These are phyloP conservation scores for Pipistrellus kuhlii DNA, from an alignment of 2,797 vertebrate species.

Conservation along the genomic window DNA sequence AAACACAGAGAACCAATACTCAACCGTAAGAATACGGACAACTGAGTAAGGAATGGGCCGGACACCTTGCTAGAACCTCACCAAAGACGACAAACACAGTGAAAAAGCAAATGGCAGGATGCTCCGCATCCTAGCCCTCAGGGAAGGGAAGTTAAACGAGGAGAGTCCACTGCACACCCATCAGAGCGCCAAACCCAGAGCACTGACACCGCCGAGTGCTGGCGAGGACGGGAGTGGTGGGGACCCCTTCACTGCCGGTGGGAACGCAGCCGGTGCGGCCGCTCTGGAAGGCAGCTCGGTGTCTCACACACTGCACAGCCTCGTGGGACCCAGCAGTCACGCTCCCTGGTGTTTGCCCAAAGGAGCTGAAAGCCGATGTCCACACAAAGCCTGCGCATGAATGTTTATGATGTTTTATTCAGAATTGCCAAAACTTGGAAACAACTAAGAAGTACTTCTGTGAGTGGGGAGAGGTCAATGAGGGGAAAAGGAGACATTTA, in stretches of 20 bases:
- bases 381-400: not conserved
- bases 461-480: too few relatives aligned
- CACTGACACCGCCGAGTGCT: not conserved
- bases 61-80: not conserved
- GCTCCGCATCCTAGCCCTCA: not conserved
- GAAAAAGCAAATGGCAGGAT: not conserved
- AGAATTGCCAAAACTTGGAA: not conserved
- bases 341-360: not conserved
- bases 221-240: rapidly evolving
- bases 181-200: not conserved
- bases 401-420: not conserved
- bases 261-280: not conserved
- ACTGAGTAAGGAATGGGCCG: not conserved
- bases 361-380: not conserved
- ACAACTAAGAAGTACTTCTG: not conserved
- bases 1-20: not conserved
- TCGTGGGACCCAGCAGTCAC: not conserved
- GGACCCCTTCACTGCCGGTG: rapidly evolving
- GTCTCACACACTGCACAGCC: not conserved
- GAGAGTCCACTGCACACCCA: not conserved
- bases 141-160: not conserved
- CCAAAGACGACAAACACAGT: not conserved
- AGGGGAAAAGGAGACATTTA: too few relatives aligned
- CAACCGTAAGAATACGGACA: not conserved
- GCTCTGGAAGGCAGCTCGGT: not conserved